Conservation (phyloP, 2,797 vertebrate genomes). For the Buceros bicornis region DNA sequence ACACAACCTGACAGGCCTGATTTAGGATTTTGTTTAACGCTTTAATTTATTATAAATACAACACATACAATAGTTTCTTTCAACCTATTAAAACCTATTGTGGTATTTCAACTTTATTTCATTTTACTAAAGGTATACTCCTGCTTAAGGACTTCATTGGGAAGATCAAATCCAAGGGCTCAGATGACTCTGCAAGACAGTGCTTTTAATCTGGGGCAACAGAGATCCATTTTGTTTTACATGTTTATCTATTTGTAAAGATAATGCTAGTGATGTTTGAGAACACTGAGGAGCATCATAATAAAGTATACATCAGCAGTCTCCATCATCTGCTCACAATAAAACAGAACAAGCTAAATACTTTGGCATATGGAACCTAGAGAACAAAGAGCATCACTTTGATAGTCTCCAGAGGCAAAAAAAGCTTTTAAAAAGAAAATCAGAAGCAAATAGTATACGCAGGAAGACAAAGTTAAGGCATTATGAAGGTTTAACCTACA, state of each 20-base stretch:
- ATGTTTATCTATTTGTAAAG: neutral
- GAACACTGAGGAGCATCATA: neutral
- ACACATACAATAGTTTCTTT: neutral
- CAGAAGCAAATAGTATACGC: neutral
- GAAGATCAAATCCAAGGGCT: neutral
- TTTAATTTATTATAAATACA: neutral
- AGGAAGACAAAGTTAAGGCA: neutral
- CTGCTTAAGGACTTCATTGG: neutral
- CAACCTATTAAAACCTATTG: neutral
- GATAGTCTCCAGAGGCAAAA: conserved; percentile 45
- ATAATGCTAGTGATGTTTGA: neutral
- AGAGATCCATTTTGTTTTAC: neutral
- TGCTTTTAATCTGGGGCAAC: neutral
- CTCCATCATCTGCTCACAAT: neutral
- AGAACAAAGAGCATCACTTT: neutral
- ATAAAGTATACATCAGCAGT: neutral
- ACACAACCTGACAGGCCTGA: neutral
- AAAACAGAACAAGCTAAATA: neutral
- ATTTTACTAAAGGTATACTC: neutral
- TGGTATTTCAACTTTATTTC: neutral
- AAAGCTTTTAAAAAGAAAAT: conserved; percentile 44
- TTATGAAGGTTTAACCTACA: conserved; percentile 11
- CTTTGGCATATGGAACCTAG: neutral
- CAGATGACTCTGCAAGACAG: neutral
- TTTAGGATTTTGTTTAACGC: neutral